Conservation (phyloP, 2,888 invertebrate genomes). For the Agonopterix subpropinquella region DNA sequence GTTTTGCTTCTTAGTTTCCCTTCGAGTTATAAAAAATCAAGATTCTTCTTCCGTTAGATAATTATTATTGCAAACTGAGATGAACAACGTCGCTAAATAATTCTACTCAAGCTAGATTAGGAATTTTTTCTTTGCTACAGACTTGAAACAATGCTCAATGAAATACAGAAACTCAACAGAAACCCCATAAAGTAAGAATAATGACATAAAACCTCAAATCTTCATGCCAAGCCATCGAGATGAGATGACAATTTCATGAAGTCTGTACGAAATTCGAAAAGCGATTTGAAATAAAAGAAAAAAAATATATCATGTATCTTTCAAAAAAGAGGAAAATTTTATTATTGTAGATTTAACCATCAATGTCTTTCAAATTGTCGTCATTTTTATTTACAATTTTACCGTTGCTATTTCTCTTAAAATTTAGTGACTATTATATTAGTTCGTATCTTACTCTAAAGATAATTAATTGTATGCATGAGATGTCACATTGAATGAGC, state of each 20-base stretch:
- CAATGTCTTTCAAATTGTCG: conserved; percentile 71
- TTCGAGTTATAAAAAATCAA: not conserved
- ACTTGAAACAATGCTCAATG: too few species aligned
- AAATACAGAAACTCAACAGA: too few species aligned
- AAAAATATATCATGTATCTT: conserved; percentile 61
- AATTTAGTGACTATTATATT: conserved; percentile 66
- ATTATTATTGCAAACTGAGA: too few species aligned
- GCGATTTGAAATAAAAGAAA: conserved; percentile 63
- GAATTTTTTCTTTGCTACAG: too few species aligned
- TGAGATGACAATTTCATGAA: conserved; percentile 60
- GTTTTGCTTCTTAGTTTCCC: not conserved
- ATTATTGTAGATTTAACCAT: conserved; percentile 69
- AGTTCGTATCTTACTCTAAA: conserved; percentile 58
- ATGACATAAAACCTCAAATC: conserved; percentile 20
- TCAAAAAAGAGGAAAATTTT: conserved; percentile 72
- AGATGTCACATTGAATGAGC: conserved; percentile 74
- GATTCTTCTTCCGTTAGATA: too few species aligned
- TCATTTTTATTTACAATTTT: conserved; percentile 69
- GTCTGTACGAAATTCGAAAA: conserved; percentile 63
- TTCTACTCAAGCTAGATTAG: too few species aligned
- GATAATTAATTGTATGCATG: conserved; percentile 61
- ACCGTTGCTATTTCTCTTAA: conserved; percentile 62
- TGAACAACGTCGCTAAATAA: too few species aligned
- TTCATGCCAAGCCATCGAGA: conserved; percentile 51
- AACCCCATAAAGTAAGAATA: too few species aligned